Evolutionary conservation across 1,140 invertebrate species (phyloP).

Genomic region (Octopus sinensis): DNA sequence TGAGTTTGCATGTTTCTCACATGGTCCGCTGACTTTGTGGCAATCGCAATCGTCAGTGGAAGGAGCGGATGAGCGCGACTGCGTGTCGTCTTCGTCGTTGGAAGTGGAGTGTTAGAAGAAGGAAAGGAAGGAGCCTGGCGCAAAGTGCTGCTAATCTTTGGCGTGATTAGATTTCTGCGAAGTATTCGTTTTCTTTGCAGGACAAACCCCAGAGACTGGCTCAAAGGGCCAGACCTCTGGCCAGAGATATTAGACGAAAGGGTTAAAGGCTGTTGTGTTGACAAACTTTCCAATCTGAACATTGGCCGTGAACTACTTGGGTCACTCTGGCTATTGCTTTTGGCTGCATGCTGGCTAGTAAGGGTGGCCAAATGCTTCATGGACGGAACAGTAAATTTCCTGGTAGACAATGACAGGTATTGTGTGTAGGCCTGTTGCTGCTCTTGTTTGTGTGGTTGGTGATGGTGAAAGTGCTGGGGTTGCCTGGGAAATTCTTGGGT

Average conservation of each 20-base stretch:
- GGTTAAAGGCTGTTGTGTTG: neutral
- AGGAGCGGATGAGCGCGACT: neutral
- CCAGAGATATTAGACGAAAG: neutral
- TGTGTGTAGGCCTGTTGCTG: no score
- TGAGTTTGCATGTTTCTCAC: neutral
- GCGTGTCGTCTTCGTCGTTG: neutral
- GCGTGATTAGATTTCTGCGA: no score
- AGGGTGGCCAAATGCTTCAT: neutral
- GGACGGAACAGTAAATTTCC: neutral
- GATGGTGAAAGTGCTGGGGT: no score
- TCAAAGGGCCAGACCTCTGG: neutral
- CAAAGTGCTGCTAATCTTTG: no score
- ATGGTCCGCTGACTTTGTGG: neutral
- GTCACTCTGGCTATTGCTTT: neutral
- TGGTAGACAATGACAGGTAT: neutral
- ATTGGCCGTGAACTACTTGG: neutral
- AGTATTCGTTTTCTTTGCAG: neutral
- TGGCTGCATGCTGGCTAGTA: neutral
- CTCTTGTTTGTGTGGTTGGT: no score
- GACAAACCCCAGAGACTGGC: neutral
- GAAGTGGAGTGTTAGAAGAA: neutral
- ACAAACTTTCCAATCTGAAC: neutral
- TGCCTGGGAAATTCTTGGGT: no score
- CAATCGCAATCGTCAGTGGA: neutral
- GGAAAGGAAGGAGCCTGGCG: neutral